Percentiles rank a stretch among this genome's conserved stretches.
These are phyloP conservation scores for Euproctis similis DNA, from an alignment of 2,888 invertebrate species.

Conservation along the genomic window DNA sequence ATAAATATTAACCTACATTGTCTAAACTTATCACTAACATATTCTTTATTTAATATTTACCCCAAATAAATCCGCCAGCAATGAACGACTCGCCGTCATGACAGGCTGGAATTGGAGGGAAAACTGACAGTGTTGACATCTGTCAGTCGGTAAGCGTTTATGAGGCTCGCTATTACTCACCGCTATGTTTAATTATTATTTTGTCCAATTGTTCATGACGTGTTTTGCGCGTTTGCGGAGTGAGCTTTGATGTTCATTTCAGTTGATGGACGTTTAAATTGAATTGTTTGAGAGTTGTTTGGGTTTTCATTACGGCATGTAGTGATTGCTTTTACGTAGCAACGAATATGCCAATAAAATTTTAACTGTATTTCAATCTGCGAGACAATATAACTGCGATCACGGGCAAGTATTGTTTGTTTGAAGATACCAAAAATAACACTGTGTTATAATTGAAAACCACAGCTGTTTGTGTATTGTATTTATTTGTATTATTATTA, in stretches of 20 bases:
- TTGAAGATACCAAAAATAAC: too few relatives aligned
- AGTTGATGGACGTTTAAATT: constrained; percentile 9
- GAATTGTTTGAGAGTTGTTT: constrained; percentile 3
- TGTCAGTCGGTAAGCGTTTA: constrained; percentile 38
- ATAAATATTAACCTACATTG: too few relatives aligned
- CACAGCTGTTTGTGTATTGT: too few relatives aligned
- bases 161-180: constrained; percentile 33
- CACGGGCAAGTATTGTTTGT: too few relatives aligned
- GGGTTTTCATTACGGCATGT: not conserved
- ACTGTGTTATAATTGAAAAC: too few relatives aligned
- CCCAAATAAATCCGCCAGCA: constrained; percentile 12
- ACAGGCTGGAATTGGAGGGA: constrained; percentile 38
- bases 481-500: too few relatives aligned
- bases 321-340: not conserved
- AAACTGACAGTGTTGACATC: constrained; percentile 47
- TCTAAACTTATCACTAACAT: too few relatives aligned
- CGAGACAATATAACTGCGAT: too few relatives aligned
- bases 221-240: constrained; percentile 14
- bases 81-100: constrained; percentile 15
- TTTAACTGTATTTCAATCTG: too few relatives aligned
- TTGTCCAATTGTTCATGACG: constrained; percentile 26
- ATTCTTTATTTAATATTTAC: too few relatives aligned
- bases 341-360: not conserved
- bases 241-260: constrained; percentile 14
- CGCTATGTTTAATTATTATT: constrained; percentile 33